phyloP scores from a whole-genome alignment of 2,797 vertebrate genomes.

The Molossus alvarezi region DNA sequence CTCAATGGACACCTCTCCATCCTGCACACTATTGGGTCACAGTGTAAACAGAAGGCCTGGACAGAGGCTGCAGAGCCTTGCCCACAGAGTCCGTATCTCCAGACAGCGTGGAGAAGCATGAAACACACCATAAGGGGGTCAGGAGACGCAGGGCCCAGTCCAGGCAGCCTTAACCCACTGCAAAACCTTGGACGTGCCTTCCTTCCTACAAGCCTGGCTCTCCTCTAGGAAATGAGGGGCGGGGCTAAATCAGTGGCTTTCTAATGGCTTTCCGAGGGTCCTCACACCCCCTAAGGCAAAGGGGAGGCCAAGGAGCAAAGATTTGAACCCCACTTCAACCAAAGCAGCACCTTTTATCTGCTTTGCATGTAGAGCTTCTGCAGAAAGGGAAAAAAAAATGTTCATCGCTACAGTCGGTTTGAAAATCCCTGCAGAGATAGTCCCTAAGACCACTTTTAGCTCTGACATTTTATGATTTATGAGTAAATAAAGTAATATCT shows the following conservation, averaged over 20 bases:
- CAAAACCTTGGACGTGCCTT: neutral
- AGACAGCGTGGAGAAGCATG: neutral
- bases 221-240: neutral
- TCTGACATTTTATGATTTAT: conserved; percentile 71
- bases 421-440: neutral
- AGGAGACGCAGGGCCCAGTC: neutral
- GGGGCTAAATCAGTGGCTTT: neutral
- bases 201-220: neutral
- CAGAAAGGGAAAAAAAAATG: neutral
- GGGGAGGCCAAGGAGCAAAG: neutral
- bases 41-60: conserved; percentile 34
- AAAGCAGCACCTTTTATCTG: neutral
- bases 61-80: neutral
- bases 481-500: conserved; percentile 61
- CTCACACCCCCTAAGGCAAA: neutral
- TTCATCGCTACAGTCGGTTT: neutral
- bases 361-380: neutral
- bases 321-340: neutral
- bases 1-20: neutral
- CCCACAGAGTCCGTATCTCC: neutral
- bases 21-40: neutral
- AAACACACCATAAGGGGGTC: neutral
- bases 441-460: neutral
- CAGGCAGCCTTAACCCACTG: neutral
- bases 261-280: neutral